Evolutionary conservation across 1,140 invertebrate genomes (phyloP).

Genomic region (Euura lappo): DNA sequence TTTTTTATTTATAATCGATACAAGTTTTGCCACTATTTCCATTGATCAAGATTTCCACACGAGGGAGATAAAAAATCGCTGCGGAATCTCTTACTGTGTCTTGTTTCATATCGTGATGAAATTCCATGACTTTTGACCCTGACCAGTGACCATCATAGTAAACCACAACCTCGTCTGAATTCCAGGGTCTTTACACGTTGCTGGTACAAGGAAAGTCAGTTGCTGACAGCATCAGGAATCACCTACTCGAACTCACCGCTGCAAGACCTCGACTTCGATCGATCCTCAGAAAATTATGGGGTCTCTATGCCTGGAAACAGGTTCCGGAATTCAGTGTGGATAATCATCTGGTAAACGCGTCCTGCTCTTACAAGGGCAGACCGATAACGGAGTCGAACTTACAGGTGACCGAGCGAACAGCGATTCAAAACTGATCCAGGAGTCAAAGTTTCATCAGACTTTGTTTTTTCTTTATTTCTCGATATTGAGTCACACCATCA

Average conservation of each 20-base stretch:
- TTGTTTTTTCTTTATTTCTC: not conserved
- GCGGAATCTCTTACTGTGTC: no score
- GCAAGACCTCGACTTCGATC: constrained; percentile 50
- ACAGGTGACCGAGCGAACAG: constrained; percentile 60
- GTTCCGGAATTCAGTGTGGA: constrained; percentile 68
- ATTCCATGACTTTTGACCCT: not conserved
- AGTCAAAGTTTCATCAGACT: not conserved
- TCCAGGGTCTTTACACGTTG: constrained; percentile 52
- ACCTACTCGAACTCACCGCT: constrained; percentile 42
- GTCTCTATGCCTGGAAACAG: constrained; percentile 59
- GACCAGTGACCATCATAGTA: not conserved
- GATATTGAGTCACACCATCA: constrained; percentile 8
- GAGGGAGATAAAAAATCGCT: not conserved
- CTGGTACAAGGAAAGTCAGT: constrained; percentile 47
- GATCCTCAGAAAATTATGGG: constrained; percentile 54
- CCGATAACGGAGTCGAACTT: constrained; percentile 75
- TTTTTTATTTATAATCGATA: not conserved
- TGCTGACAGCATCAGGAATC: constrained; percentile 39
- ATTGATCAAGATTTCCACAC: no score
- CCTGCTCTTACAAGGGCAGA: constrained; percentile 68
- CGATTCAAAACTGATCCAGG: not conserved
- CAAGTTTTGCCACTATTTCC: no score
- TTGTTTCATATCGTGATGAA: not conserved
- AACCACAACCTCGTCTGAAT: not conserved
- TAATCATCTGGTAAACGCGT: constrained; percentile 72